Percentiles rank a stretch among this genome's conserved stretches.
phyloP scores from a whole-genome alignment of 30 jellyfish, hydroid and myxozoan genomes.

The Aurelia coerulea region DNA sequence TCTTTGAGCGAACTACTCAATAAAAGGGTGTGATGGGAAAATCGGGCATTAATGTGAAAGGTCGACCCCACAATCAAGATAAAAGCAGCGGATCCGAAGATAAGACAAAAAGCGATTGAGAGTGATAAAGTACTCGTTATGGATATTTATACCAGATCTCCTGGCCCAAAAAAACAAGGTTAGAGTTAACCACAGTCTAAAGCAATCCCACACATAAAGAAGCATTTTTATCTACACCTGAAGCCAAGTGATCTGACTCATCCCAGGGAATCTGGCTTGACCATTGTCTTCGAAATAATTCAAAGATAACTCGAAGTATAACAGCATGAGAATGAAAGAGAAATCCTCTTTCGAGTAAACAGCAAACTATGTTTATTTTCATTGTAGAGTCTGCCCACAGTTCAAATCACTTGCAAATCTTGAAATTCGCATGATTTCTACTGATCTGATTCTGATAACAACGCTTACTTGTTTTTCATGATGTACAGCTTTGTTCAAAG shows the following conservation, averaged over 20 bases:
- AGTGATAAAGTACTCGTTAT: conserved; percentile 1
- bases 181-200: conserved; percentile 31
- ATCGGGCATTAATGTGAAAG: conserved; percentile 2
- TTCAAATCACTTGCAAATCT: no score
- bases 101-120: no score
- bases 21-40: conserved; percentile 15
- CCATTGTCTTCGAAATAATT: background rate
- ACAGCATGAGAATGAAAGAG: no score
- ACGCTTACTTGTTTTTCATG: no score
- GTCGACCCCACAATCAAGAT: conserved; percentile 4
- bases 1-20: background rate
- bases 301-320: background rate
- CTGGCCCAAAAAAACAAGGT: conserved; percentile 17
- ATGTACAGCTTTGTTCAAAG: no score
- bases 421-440: no score
- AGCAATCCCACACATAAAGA: conserved; percentile 28
- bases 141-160: conserved; percentile 20
- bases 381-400: no score
- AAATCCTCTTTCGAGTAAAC: background rate
- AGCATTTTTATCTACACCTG: conserved; percentile 5
- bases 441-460: no score
- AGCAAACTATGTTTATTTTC: no score
- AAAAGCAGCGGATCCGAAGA: no score
- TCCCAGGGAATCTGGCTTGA: background rate
- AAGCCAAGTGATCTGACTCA: conserved; percentile 8